Conservation (phyloP, 2,113 vertebrate genomes). For the Isichthys henryi region DNA sequence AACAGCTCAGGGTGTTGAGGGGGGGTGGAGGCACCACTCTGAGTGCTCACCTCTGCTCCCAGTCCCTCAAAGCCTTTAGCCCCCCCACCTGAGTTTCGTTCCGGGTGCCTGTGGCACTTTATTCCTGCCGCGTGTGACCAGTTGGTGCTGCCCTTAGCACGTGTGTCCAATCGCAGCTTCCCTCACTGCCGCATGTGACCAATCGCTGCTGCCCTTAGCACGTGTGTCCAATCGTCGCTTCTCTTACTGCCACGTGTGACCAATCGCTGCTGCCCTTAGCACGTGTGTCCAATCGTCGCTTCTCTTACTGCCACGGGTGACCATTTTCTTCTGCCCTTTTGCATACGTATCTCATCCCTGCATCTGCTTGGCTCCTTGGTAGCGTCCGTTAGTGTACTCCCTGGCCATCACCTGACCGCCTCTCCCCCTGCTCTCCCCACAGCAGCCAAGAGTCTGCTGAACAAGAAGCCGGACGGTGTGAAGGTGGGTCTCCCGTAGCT, state of each 20-base stretch:
- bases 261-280: not conserved
- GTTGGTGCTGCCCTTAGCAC: no score
- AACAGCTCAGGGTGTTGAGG: conserved; percentile 39
- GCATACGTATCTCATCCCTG: not conserved
- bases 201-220: not conserved
- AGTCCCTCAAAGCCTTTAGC: not conserved
- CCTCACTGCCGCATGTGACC: not conserved
- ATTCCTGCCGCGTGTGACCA: not conserved
- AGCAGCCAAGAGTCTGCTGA: conserved; percentile 92
- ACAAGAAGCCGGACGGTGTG: conserved; percentile 86
- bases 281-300: no score
- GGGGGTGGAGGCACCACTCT: conserved; percentile 12
- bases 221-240: no score
- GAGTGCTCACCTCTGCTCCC: not conserved
- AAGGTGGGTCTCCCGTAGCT: conserved; percentile 69
- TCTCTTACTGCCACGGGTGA: no score
- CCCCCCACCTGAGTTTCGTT: not conserved
- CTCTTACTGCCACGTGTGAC: not conserved
- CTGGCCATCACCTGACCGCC: conserved; percentile 24
- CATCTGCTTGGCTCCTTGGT: not conserved
- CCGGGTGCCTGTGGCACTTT: not conserved
- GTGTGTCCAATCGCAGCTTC: no score
- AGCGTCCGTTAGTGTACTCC: not conserved
- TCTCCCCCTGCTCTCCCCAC: conserved; percentile 39
- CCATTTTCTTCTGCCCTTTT: not conserved